Conservation (phyloP, 2,113 vertebrate species). For the Phalacrocorax pelagicus region DNA sequence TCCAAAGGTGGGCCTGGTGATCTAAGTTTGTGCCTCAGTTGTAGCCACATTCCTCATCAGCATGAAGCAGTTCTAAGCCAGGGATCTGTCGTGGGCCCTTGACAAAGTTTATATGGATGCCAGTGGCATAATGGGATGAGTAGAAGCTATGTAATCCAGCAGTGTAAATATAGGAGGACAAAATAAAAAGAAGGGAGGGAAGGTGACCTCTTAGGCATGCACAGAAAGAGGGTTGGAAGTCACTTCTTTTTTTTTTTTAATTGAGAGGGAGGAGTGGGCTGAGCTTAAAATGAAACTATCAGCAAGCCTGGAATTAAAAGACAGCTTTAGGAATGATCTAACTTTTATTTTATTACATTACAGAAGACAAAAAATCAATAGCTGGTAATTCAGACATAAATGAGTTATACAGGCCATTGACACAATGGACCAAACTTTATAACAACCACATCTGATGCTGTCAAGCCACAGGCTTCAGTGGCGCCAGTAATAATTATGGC, state of each 20-base stretch:
- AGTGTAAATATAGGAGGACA: background rate
- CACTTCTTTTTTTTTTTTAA: background rate
- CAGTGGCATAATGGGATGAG: background rate
- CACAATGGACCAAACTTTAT: constrained; percentile 79
- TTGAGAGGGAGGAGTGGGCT: background rate
- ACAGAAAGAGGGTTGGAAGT: background rate
- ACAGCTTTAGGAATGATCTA: constrained; percentile 64
- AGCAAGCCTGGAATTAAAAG: constrained; percentile 56
- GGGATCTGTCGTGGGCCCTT: background rate
- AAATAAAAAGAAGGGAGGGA: background rate
- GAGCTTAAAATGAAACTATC: constrained; percentile 31
- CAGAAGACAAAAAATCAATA: constrained; percentile 76
- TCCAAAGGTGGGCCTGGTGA: background rate
- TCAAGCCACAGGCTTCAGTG: constrained; percentile 75
- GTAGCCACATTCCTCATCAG: background rate
- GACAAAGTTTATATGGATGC: background rate
- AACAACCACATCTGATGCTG: constrained; percentile 79
- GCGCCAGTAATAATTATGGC: constrained; percentile 83
- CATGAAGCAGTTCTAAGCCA: background rate
- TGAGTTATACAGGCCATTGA: constrained; percentile 82
- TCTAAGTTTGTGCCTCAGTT: background rate
- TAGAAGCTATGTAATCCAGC: background rate
- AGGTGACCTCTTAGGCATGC: background rate
- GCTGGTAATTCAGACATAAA: constrained; percentile 75
- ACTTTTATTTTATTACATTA: constrained; percentile 77